Evolutionary conservation across 1,140 invertebrate genomes (phyloP), one percentile per base, ranked within the genome.

Genomic region (Ostrea denselamellosa): DNA sequence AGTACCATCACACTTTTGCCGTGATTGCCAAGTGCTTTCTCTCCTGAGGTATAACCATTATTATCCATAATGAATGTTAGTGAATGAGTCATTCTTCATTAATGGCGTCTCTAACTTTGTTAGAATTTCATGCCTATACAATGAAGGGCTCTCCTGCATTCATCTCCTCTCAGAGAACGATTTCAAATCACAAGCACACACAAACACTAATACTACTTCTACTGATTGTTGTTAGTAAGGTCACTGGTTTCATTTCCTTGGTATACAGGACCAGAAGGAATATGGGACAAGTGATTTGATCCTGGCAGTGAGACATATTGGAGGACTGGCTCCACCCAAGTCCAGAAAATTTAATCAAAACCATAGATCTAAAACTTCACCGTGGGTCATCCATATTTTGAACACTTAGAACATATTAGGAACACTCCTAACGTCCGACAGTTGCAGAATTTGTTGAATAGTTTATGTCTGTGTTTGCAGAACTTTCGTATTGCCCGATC

Each of bases 351-450:
- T 83, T 19, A 10, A 25, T 25, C 82, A 25, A 54, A n/a, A 83
- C 44, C 82, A 8, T 53, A 53, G 82, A 53, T 25, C 25, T 34
- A 77, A 77, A 34, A 28, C 10, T 83, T 83, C 82, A 53, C 44
- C 52, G 25, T 14, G 28, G 44, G 52, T 83, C 82, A 54, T 77
- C 85, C 62, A 52, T 56, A 71, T 77, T 90, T 90, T 82, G 90
- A 90, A 91, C 93, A 94, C 86, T 92, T 93, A 85, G 92, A 90
- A 90, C 93, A 94, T 85, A 94, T 92, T 82, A 94, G 90, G 89
- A 94, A 94, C 87, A 94, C 92, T n/a, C 93, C 93, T 68, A 94
- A 90, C 62, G 93, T 93, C 86, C 93, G 91, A 90, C 93, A 94
- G 71, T 91, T 93, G 90, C 93, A 94, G 90, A 92, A 93, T 65